Base-by-base conservation (phyloP, 1,140 invertebrate genomes). In the Muscidifurax raptorellus region DNA sequence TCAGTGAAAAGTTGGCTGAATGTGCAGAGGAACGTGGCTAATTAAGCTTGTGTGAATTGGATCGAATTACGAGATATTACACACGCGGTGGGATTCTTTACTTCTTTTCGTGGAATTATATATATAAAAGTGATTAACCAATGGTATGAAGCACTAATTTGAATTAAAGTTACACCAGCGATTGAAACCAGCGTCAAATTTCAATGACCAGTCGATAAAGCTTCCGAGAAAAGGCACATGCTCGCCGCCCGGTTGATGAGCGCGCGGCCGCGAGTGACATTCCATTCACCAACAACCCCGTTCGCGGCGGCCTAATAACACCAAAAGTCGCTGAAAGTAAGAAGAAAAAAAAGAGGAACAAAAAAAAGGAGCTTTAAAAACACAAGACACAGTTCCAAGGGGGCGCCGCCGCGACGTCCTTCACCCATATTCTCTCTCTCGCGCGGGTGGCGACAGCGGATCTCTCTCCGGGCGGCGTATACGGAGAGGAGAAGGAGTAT, bases 341-440 rank as follows among this genome's bases (percentile, higher is more conserved):
- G 36, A 0, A 12, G 36, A 40, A 9, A 10, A 40, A 10, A 40
- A 40, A 40, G 36, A 40, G 10, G 9, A 40, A 47, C 40, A 47
- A 25, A 47, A 25, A 40, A 22, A n/a, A 44, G n/a, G 25, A 76
- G 30, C 15, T n/a, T 44, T 10, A 72, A 32, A 30, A 30, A 32
- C 18, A 36, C 28, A 72, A 76, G 27, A 75, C 47, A 22, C 47
- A 22, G 18, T 52, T 52, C 1, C 15, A 52, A 52, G 18, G 74
- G n/a, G 36, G n/a, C 74, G 18, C 71, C 5, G 15, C 52, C n/a
- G 22, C 6, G 7, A 18, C 74, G 74, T 28, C 74, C 74, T 76
- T 76, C 74, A 76, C 74, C 74, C 40, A 76, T 47, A 76, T 76
- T 76, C 36, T 30, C 36, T 76, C 36, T 30, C 36, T 6, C 7